Base-by-base conservation (phyloP, 1,140 invertebrate species). In the Lasioglossum albipes region DNA sequence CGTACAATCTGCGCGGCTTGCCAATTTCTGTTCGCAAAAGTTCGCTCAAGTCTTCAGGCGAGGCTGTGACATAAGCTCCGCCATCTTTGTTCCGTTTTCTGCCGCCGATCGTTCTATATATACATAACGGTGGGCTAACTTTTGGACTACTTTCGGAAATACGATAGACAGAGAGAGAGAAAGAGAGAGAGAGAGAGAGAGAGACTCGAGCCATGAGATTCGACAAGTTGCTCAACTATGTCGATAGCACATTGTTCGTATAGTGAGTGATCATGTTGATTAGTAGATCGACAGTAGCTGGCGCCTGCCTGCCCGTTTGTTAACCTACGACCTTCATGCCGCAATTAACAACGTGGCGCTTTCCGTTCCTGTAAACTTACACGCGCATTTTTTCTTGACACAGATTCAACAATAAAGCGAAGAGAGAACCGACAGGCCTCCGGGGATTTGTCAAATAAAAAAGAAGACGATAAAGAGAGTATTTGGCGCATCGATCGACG, bases 261-360 rank as follows among this genome's bases (percentile, higher is more conserved):
- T 31, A 41, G 41, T 45, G 59, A 80, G 36, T 12, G 72, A 80
- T 75, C 52, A 69, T 70, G 42, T 45, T 65, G 83, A 84, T 84
- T 74, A 76, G 16, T 41, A 62, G 61, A 74, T 82, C 62, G 75
- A 66, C 74, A 72, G 45, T 70, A 71, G 70, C 81, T 70, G 88
- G 86, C 89, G 89, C 82, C 88, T 84, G 83, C 49, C 59, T 67
- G 89, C 41, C 84, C 73, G 82, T 87, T 89, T 84, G 76, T 90
- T 89, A 89, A 90, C 88, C 88, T 71, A 41, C 75, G 89, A 90
- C 79, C 81, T 80, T 79, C 78, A 72, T 41, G 65, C 20, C 59
- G 45, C 71, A 84, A 85, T 84, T 79, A 85, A 81, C 67, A 69
- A 73, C 70, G 22, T n/a, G 73, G 62, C 42, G 70, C 36, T 75